phyloP scores from a whole-genome alignment of 2,113 vertebrate genomes.

The Mirza zaza region DNA sequence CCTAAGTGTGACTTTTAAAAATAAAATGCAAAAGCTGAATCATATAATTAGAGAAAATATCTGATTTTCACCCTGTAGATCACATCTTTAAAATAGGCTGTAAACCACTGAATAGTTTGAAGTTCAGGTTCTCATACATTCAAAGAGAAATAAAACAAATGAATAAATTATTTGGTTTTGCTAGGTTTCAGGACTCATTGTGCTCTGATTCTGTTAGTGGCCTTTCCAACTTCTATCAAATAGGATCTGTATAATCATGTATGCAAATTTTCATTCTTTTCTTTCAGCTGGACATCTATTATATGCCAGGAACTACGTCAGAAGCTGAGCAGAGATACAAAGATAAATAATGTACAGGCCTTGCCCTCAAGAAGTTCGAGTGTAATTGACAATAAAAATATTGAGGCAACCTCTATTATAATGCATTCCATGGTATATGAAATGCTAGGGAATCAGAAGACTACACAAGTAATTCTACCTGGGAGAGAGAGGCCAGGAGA shows the following conservation, averaged over 20 bases:
- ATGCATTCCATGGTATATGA: not conserved
- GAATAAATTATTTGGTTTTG: conserved; percentile 46
- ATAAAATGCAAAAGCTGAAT: conserved; percentile 56
- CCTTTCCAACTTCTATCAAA: conserved; percentile 36
- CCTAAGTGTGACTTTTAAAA: conserved; percentile 42
- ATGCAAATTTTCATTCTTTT: conserved; percentile 27
- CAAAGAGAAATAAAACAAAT: conserved; percentile 29
- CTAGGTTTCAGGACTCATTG: not conserved
- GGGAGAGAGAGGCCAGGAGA: not conserved
- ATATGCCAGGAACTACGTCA: not conserved
- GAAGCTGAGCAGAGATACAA: not conserved
- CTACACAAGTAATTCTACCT: conserved; percentile 4
- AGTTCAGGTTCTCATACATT: not conserved
- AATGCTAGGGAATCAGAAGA: not conserved
- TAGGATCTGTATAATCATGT: not conserved
- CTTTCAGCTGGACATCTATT: not conserved
- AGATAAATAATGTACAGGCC: not conserved
- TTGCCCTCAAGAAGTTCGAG: not conserved
- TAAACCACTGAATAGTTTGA: not conserved
- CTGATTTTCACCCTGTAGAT: conserved; percentile 4
- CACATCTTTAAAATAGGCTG: conserved; percentile 5
- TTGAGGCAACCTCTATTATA: not conserved
- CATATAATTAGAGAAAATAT: not conserved
- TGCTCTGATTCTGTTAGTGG: not conserved
- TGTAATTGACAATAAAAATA: conserved; percentile 10